A percentile compares a stretch with the other conserved stretches of the same genome.
Conservation (phyloP, 2,113 vertebrate species). For the Saguinus midas region DNA sequence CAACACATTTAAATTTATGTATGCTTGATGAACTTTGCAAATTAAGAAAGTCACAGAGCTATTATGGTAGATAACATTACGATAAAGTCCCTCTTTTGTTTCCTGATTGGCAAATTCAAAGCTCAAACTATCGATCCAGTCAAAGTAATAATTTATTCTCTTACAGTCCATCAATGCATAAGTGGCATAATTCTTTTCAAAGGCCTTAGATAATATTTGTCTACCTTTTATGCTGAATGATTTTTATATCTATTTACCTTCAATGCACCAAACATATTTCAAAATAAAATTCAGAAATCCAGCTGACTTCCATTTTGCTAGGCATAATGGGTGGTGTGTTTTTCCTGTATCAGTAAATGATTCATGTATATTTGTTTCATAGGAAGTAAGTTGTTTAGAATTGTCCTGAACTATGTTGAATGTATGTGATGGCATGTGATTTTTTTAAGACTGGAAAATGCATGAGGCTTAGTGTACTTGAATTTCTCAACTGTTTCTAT, state of each 20-base stretch:
- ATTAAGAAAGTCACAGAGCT: background rate
- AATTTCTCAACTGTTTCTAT: constrained; percentile 28
- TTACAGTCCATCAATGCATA: background rate
- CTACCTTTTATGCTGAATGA: background rate
- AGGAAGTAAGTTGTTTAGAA: background rate
- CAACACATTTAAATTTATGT: background rate
- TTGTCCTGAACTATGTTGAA: background rate
- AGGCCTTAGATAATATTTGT: background rate
- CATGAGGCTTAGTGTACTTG: background rate
- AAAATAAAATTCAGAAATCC: constrained; percentile 43
- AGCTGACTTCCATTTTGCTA: background rate
- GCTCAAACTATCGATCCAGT: background rate
- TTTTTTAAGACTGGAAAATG: background rate
- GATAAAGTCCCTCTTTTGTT: background rate
- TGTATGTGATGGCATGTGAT: background rate
- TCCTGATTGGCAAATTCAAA: background rate
- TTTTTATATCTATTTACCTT: constrained; percentile 18
- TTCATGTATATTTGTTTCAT: background rate
- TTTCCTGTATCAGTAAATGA: background rate
- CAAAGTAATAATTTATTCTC: background rate
- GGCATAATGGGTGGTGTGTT: background rate
- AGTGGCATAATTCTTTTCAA: background rate
- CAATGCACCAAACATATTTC: background rate
- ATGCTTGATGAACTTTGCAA: background rate
- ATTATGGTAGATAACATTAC: background rate